Evolutionary conservation across 2,888 invertebrate genomes (phyloP), one percentile per base, ranked within the genome.

Genomic region (Cephonodes hylas): DNA sequence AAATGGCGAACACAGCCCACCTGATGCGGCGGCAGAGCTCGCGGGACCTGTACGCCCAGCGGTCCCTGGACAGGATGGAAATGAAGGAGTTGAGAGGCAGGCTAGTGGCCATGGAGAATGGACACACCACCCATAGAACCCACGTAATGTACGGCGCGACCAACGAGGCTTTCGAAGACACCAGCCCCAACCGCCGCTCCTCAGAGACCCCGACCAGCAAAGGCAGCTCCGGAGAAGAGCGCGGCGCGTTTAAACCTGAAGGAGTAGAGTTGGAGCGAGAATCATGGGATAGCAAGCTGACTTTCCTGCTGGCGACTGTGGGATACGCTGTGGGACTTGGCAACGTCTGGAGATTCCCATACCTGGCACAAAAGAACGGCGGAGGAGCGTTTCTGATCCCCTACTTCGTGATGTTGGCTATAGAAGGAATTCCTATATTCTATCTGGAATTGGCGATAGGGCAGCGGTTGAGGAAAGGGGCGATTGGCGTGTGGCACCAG

Each of bases 331-430:
- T 98, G 1, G 98, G 98, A 0, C 93, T 98, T 45, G 98, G 98
- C 4, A 98, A 98, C 79, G 98, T 98, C 0, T 98, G 98, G 98
- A 94, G 98, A 71, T 98, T 98, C 86, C 98, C 98, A 0, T 98
- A 98, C 86, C 91, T 98, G 69, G 98, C 98, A 0, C 98, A 98
- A 82, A 98, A 98, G 85, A 98, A 98, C 79, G 98, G 98, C 0
- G 98, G 98, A 62, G 98, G 99, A 22, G 99, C 99, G n/a, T 99
- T 99, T 83, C 91, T 99, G 66, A 98, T 99, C 72, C 99, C 99
- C 0, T 99, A 99, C 88, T 96, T 98, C 80, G 96, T 99, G 68
- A 99, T 99, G 98, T 86, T 98, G 80, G 96, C 96, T 23, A 95
- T 98, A 67, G 98, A 98, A 83, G 99, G 99, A 0, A 97, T 99